phyloP scores from a whole-genome alignment of 2,888 invertebrate species.

The Diploptera punctata region DNA sequence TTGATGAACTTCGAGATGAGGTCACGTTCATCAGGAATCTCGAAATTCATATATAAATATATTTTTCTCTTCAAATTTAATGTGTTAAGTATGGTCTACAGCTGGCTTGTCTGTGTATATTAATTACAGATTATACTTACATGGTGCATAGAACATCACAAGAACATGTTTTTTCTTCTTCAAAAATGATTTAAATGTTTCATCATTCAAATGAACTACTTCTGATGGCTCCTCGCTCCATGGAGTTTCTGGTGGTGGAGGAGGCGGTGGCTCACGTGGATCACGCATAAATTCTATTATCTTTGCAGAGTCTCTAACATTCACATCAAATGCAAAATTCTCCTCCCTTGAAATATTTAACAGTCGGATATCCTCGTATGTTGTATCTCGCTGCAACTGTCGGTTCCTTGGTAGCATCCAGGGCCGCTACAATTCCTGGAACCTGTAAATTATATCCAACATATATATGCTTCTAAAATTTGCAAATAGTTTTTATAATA shows the following conservation, averaged over 20 bases:
- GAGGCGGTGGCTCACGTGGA: constrained; percentile 84
- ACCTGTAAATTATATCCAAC: too few species aligned
- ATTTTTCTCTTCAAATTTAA: too few species aligned
- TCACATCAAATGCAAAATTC: constrained; percentile 80
- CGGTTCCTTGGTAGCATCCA: constrained; percentile 83
- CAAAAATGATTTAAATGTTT: constrained; percentile 73
- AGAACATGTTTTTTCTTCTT: constrained; percentile 87
- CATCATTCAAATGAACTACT: constrained; percentile 77
- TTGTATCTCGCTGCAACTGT: constrained; percentile 70
- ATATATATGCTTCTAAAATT: too few species aligned
- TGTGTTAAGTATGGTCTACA: too few species aligned
- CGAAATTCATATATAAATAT: too few species aligned
- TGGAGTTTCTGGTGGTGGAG: constrained; percentile 79
- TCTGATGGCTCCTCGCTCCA: constrained; percentile 80
- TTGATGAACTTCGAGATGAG: too few species aligned
- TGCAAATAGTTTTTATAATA: too few species aligned
- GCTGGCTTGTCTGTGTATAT: too few species aligned
- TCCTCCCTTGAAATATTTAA: constrained; percentile 80
- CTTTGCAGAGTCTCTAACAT: constrained; percentile 76
- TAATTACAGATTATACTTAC: too few species aligned
- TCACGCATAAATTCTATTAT: constrained; percentile 85
- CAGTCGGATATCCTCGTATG: constrained; percentile 80
- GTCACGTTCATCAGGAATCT: too few species aligned
- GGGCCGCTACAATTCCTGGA: constrained; percentile 77
- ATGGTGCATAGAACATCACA: constrained; percentile 93